Evolutionary conservation across 2,888 invertebrate species (phyloP), one percentile per base, ranked within the genome.

Genomic region (Brenthis ino): DNA sequence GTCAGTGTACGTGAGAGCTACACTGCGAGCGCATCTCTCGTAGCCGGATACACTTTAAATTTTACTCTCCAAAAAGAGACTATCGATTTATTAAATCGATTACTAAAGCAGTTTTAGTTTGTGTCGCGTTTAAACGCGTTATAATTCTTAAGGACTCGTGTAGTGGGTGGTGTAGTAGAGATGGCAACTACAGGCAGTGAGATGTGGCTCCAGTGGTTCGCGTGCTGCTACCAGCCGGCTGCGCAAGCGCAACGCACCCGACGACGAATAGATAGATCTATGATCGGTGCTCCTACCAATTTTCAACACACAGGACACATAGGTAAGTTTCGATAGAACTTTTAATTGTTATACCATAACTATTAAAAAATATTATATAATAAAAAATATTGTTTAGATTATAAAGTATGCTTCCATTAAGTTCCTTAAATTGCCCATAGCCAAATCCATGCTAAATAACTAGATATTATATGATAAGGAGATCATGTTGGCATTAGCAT

Each of bases 211-310:
- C 97, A 98, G 84, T 97, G 97, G 96, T 98, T 98, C 93, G 96
- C 97, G 75, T 98, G 98, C 90, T 98, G 98, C 91, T 95, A 97
- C 83, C 97, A 97, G 83, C 96, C 96, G 77, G 96, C 96, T 68
- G 96, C 95, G 78, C 96, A 95, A 77, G 94, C 95, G 77, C 95
- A 96, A 83, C 93, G 96, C 77, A 94, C 94, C 76, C 94, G 96
- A 82, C 94, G 96, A 89, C 95, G 96, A 89, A 96, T 97, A 93
- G 96, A 97, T 92, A 95, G 98, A 74, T 97, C 97, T 72, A 99
- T 98, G 98, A 99, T 99, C 83, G 97, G 99, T 50, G 95, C 96
- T 77, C 99, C 99, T 14, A 98, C 97, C 77, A 98, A 99, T 93
- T 99, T 99, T 87, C 96, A 97, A 82, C 99, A 99, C 88, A 98